phyloP scores from a whole-genome alignment of 2,888 invertebrate species.

The Belgica antarctica region DNA sequence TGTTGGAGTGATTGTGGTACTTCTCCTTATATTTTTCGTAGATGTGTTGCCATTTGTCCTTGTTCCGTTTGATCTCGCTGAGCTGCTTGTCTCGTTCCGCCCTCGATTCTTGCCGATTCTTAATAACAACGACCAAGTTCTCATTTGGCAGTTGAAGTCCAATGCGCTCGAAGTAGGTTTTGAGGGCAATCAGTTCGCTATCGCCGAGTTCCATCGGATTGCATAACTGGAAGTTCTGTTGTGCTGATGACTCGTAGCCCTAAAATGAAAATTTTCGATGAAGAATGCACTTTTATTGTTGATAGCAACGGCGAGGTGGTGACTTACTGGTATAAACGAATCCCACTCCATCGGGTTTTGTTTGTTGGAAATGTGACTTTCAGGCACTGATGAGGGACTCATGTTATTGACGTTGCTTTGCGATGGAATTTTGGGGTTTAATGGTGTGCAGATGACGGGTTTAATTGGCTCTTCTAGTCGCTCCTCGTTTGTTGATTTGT shows the following conservation, averaged over 20 bases:
- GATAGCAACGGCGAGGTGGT: neutral
- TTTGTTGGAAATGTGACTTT: constrained; percentile 40
- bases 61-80: constrained; percentile 19
- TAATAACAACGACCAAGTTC: constrained; percentile 36
- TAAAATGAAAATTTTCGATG: constrained; percentile 26
- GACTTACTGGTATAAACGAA: constrained; percentile 31
- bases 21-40: constrained; percentile 43
- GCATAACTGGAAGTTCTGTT: constrained; percentile 34
- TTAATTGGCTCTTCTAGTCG: constrained; percentile 29
- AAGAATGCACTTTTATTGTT: neutral
- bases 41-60: constrained; percentile 43
- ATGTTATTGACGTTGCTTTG: neutral
- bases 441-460: constrained; percentile 28
- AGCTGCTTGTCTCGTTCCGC: constrained; percentile 13
- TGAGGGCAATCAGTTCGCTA: constrained; percentile 26
- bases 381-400: neutral
- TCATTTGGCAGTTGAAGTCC: constrained; percentile 38
- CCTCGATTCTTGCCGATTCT: constrained; percentile 4
- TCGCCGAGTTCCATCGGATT: constrained; percentile 38
- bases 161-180: constrained; percentile 32
- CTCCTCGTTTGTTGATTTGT: neutral
- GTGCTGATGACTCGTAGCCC: constrained; percentile 27
- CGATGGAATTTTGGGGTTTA: constrained; percentile 30
- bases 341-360: constrained; percentile 43
- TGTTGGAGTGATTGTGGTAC: neutral